Base-by-base conservation (phyloP, 2,797 vertebrate genomes). In the Synaphobranchus kaupii region DNA sequence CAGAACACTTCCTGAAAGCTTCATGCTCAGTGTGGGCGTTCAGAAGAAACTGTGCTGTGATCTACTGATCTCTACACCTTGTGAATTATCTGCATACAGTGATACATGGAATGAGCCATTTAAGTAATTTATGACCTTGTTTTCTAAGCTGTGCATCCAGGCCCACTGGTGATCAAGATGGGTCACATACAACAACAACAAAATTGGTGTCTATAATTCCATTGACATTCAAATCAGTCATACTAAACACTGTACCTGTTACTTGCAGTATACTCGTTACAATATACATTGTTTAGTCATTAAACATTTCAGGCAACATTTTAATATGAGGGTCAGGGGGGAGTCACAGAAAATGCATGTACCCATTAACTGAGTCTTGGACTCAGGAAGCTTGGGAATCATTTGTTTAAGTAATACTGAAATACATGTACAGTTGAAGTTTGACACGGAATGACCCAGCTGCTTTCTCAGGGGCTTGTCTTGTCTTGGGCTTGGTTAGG, bases 1-100 rank as follows among this genome's bases (percentile, higher is more conserved):
- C 1, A 34, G 60, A 34, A 68, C 63, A 90, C 88, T 93, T 95
- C 93, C 94, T 93, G 92, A 84, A 89, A 76, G 78, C 0, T 34
- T 22, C 25, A 60, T 50, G n/a, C 63, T 73, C 84, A 31, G 73
- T 22, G 63, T n/a, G 20, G 8, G 22, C n/a, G 82, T 44, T 25
- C 6, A 68, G 5, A 8, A 15, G 50, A 31, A 28, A 20, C 76
- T 48, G 25, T 39, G 58, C 13, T 52, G 13, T 48, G 39, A 48
- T 47, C 44, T 44, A 48, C 17, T 47, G 17, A 81, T 81, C 78
- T 81, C 22, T 48, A 12, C 6, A n/a, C 31, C 78, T 8, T 50
- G 47, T 25, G 8, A n/a, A 81, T 50, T 34, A n/a, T 47, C 78
- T 48, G 73, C 12, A 47, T 50, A n/a, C 47, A 48, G 25, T 58